Conservation (phyloP, 2,113 vertebrate species). For the Albula goreensis region DNA sequence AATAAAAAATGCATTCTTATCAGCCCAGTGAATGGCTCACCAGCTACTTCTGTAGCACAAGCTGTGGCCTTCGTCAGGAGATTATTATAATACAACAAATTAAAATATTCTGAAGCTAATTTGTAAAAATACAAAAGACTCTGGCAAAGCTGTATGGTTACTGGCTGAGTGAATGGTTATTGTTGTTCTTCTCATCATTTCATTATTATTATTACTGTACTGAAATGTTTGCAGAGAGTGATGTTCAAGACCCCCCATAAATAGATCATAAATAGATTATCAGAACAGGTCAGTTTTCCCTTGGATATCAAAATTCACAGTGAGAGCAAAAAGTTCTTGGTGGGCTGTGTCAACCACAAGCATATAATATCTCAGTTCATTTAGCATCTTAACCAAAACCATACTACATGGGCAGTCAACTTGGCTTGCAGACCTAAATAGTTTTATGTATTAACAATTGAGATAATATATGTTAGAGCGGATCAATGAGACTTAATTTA, state of each 20-base stretch:
- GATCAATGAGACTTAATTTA: not conserved
- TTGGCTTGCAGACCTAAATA: slow-evolving; percentile 59
- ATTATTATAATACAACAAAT: not conserved
- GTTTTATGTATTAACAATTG: slow-evolving; percentile 29
- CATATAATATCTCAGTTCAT: slow-evolving; percentile 60
- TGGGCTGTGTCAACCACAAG: slow-evolving; percentile 52
- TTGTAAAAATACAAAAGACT: slow-evolving; percentile 48
- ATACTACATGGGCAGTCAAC: slow-evolving; percentile 51
- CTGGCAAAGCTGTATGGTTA: slow-evolving; percentile 12
- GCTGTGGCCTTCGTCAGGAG: no score
- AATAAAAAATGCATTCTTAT: no score
- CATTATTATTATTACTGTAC: slow-evolving; percentile 37
- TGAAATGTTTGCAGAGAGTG: slow-evolving; percentile 36
- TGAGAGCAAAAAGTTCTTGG: slow-evolving; percentile 42
- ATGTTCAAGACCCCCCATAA: not conserved
- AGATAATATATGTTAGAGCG: not conserved
- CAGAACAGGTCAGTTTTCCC: slow-evolving; percentile 36
- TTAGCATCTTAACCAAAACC: slow-evolving; percentile 63
- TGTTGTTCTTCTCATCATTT: slow-evolving; percentile 50
- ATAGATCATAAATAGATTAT: slow-evolving; percentile 25
- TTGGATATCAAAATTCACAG: slow-evolving; percentile 48
- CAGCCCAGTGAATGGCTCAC: no score
- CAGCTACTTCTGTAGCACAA: no score
- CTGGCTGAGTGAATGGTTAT: not conserved
- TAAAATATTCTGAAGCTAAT: not conserved